Base-by-base conservation (phyloP, 2,888 invertebrate species). In the Scrobipalpa costella region DNA sequence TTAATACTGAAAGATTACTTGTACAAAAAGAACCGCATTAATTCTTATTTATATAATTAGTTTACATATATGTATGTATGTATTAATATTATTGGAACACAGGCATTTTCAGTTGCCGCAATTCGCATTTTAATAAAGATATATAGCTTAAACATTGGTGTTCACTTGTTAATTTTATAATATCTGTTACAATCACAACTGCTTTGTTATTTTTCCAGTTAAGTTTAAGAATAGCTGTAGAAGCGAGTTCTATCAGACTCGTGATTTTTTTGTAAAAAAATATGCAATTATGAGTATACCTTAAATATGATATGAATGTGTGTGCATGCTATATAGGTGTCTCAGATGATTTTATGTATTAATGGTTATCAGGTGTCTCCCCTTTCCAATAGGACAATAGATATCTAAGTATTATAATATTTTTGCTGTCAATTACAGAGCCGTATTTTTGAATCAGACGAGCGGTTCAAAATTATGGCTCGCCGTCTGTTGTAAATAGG, bases 151-250 rank as follows among this genome's bases (percentile, higher is more conserved):
- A n/a, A 27, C 27, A 27, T 3, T 27, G 27, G 5, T 27, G 27
- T 27, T 27, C 27, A 27, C 15, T 9, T 21, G 7, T 9, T 21
- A 11, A 17, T 19, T 50, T 27, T 52, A 33, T 9, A 13, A 33
- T n/a, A n/a, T 27, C 9, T 52, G 52, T 52, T 52, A 52, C 44
- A 57, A 52, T 52, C 52, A 52, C 52, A 52, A 33, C 52, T 27
- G 33, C 52, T 27, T 52, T 9, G 52, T 52, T 52, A 27, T 27
- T 52, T 52, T 52, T 52, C 52, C 52, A 52, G 52, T 27, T 52
- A 52, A 52, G 27, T 52, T 52, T 52, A 52, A 52, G 52, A 33
- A 52, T 52, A 52, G 52, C 13, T 52, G 33, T n/a, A 13, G 21
- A 33, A 11, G 33, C 19, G 52, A 49, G 49, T 49, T 49, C 9